Evolutionary conservation across 2,797 vertebrate species (phyloP), one percentile per base, ranked within the genome.

Genomic region (Mormyrus hasselquistii): DNA sequence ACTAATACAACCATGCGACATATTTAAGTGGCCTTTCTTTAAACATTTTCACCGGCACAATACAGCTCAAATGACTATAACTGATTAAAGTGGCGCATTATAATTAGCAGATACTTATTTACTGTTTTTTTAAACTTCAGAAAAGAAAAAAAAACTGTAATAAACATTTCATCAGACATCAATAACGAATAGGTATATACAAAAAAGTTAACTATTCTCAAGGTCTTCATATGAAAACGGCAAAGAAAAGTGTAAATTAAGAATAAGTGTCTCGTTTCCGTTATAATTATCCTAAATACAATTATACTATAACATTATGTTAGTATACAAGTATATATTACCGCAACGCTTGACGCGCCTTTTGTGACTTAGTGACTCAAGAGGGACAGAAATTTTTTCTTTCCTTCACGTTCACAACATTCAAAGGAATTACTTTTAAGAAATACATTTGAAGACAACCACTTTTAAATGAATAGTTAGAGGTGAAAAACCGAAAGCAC

Each of bases 361-460:
- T 52, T 22, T 38, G 47, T 62, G 83, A 53, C 83, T 90, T 83
- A 89, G 50, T 89, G 65, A 69, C 82, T 90, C 44, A 87, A n/a
- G 57, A 73, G 79, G 19, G 9, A 89, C 41, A 41, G 55, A 12
- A 88, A 90, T 89, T 59, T 52, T 87, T 53, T 88, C 83, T 87
- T 87, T 88, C 88, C 41, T 65, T 87, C 65, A 89, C 62, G 62
- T 88, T 76, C 73, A 89, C 1, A 62, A 53, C n/a, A 62, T 87
- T 79, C 76, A 83, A 91, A 52, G 25, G 92, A 85, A 82, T 90
- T 94, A 92, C 93, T 95, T 93, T 94, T 92, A 91, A 92, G 90
- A 94, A 94, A 94, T 93, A 94, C 92, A 95, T 93, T 91, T 91
- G 94, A 93, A 95, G 93, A 95, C 95, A 95, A 95, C 87, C 92